These are phyloP conservation scores for Homarus americanus DNA, from an alignment of 1,140 invertebrate species.

Conservation along the genomic window DNA sequence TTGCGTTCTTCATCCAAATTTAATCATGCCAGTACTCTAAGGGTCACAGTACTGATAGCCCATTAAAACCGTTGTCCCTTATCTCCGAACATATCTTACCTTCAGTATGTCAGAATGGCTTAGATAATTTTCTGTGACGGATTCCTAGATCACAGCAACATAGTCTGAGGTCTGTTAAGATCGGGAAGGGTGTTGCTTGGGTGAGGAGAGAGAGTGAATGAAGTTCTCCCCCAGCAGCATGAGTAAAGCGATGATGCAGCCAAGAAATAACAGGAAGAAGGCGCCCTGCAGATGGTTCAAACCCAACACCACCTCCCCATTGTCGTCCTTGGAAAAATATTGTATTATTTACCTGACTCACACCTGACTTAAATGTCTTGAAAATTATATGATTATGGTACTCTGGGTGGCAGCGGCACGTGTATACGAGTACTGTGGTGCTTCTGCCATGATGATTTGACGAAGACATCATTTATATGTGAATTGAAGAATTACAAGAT, in stretches of 20 bases:
- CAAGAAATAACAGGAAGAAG: slow-evolving; percentile 8
- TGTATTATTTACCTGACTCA: neutral
- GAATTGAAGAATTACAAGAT: no score
- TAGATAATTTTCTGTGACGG: no score
- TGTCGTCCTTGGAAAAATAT: neutral
- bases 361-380: neutral
- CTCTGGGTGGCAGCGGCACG: neutral
- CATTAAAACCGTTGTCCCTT: no score
- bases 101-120: no score
- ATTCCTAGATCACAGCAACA: no score
- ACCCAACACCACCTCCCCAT: neutral
- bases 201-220: no score
- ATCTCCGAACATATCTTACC: no score
- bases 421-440: neutral
- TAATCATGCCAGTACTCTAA: no score
- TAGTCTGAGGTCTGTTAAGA: no score
- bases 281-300: slow-evolving; percentile 18
- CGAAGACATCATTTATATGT: neutral
- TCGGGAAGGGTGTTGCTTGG: no score
- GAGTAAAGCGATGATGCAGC: neutral
- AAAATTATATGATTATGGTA: neutral
- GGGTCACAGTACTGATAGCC: no score
- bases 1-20: no score
- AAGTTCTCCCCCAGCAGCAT: neutral
- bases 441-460: neutral